These are phyloP conservation scores for Corapipo altera DNA, from an alignment of 2,113 vertebrate genomes.

Conservation along the genomic window DNA sequence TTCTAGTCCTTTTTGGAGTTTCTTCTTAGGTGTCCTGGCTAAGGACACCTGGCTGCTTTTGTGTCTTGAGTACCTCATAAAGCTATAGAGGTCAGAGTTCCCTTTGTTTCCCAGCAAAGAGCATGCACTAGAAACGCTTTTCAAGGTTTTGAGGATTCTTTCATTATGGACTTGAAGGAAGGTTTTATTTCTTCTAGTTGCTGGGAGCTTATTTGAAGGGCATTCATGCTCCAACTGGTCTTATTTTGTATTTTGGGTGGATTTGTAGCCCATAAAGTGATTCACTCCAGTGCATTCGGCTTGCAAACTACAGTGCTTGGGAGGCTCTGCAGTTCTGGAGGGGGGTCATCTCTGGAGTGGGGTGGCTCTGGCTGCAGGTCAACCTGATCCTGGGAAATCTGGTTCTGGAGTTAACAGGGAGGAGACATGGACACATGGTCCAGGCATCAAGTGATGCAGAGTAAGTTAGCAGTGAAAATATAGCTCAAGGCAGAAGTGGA, in stretches of 20 bases:
- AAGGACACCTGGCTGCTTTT: background rate
- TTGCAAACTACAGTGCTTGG: background rate
- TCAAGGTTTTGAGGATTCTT: background rate
- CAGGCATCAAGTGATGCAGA: background rate
- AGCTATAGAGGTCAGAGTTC: background rate
- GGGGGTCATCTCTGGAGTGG: background rate
- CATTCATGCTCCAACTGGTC: background rate
- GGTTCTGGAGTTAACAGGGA: background rate
- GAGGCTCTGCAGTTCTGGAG: background rate
- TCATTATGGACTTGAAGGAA: background rate
- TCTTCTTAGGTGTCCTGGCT: background rate
- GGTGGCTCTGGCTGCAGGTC: background rate
- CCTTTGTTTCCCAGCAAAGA: too few species aligned
- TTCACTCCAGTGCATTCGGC: rapidly evolving
- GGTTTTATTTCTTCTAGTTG: rapidly evolving
- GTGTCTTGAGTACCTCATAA: background rate
- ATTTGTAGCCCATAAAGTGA: background rate
- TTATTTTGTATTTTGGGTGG: background rate
- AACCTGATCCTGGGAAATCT: background rate
- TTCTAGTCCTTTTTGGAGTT: background rate
- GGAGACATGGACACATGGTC: background rate
- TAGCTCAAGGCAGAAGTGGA: background rate
- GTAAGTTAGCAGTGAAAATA: background rate
- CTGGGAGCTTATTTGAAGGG: background rate
- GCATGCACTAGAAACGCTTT: background rate